phyloP scores from a whole-genome alignment of 1,140 invertebrate genomes.

The Zophobas atratus region DNA sequence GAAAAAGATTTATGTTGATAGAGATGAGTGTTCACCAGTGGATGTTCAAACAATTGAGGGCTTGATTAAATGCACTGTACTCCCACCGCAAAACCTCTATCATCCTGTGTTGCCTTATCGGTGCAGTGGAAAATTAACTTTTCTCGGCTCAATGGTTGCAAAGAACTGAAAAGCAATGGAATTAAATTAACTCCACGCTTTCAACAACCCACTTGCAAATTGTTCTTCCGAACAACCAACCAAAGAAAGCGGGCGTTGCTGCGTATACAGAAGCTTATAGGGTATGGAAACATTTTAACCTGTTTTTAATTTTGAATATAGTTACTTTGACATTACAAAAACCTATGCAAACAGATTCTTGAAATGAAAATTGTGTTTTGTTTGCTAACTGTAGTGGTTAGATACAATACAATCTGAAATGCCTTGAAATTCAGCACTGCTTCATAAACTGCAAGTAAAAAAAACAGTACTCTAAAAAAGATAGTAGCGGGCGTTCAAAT shows the following conservation, averaged over 20 bases:
- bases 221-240: background rate
- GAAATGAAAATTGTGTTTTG: background rate
- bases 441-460: too few relatives aligned
- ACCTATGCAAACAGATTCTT: background rate
- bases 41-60: constrained; percentile 12
- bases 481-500: too few relatives aligned
- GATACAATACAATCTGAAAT: background rate
- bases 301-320: background rate
- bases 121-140: constrained; percentile 26
- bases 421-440: too few relatives aligned
- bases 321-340: background rate
- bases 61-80: constrained; percentile 29
- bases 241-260: too few relatives aligned
- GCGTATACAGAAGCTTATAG: too few relatives aligned
- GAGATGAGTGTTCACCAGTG: background rate
- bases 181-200: background rate
- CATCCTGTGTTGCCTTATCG: constrained; percentile 29
- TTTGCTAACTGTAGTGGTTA: background rate
- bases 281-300: too few relatives aligned
- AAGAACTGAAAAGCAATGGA: background rate
- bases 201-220: background rate
- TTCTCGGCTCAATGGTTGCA: background rate
- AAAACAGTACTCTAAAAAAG: too few relatives aligned
- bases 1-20: constrained; percentile 17
- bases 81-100: constrained; percentile 32